Conservation (phyloP, 2,888 invertebrate genomes). For the Pyrocoelia pectoralis region DNA sequence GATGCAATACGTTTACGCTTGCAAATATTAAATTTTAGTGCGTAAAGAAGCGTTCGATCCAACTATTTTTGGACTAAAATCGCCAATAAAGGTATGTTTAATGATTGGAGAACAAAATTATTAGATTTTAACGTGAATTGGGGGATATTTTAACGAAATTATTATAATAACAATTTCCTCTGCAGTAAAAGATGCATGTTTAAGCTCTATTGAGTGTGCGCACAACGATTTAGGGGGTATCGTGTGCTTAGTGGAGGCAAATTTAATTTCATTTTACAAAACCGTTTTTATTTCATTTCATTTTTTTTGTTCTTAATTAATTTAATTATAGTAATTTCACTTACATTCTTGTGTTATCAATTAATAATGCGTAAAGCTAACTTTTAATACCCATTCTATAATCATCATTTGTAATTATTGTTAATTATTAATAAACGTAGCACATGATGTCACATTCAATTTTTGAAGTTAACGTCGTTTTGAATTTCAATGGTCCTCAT, state of each 20-base stretch:
- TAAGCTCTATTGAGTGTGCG: constrained; percentile 49
- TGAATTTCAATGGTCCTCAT: no score
- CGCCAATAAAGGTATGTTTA: constrained; percentile 27
- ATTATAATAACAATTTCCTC: constrained; percentile 44
- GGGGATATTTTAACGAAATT: constrained; percentile 39
- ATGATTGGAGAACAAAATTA: constrained; percentile 45
- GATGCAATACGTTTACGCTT: not conserved
- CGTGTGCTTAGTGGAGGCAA: constrained; percentile 38
- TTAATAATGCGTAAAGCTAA: no score
- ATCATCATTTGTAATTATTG: no score
- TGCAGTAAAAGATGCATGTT: constrained; percentile 53
- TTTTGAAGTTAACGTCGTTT: no score
- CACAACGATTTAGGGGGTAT: constrained; percentile 42
- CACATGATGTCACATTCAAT: no score
- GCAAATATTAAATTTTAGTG: constrained; percentile 8
- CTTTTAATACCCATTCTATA: no score
- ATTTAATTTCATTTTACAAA: constrained; percentile 19
- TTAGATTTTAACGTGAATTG: constrained; percentile 44
- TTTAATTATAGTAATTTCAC: not conserved
- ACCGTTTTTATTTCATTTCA: constrained; percentile 2
- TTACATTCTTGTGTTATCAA: not conserved
- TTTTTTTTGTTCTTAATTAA: not conserved
- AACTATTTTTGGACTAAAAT: constrained; percentile 18
- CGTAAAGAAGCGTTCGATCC: not conserved
- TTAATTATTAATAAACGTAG: no score